phyloP scores from a whole-genome alignment of 2,888 invertebrate species.

The Tubulanus polymorphus region DNA sequence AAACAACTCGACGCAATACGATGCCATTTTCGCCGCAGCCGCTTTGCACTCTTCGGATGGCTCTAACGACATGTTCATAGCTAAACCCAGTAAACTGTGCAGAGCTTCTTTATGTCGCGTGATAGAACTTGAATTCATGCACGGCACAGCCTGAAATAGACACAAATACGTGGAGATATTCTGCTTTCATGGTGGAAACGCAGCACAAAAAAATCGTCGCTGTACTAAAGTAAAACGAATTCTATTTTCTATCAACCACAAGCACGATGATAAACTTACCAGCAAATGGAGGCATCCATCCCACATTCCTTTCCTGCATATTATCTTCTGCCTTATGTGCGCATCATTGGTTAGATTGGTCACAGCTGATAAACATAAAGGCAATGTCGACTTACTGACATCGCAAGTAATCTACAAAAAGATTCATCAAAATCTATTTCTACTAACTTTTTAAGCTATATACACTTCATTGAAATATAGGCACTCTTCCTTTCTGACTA shows the following conservation, averaged over 20 bases:
- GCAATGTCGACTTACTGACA: too few species aligned
- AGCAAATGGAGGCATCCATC: constrained; percentile 27
- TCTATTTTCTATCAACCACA: too few species aligned
- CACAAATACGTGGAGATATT: too few species aligned
- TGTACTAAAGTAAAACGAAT: too few species aligned
- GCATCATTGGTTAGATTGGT: constrained; percentile 36
- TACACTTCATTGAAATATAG: too few species aligned
- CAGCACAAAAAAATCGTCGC: too few species aligned
- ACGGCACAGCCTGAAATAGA: not conserved
- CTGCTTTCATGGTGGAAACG: too few species aligned
- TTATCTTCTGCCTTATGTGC: constrained; percentile 28
- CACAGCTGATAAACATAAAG: constrained; percentile 30
- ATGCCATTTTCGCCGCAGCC: constrained; percentile 1
- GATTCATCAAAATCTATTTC: too few species aligned
- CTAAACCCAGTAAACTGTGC: constrained; percentile 27
- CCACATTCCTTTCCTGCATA: constrained; percentile 30
- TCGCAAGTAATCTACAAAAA: too few species aligned
- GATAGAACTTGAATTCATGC: not conserved
- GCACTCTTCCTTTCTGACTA: too few species aligned
- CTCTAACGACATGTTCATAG: constrained; percentile 35
- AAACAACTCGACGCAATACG: too few species aligned
- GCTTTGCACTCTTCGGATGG: constrained; percentile 11
- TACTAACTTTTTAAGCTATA: too few species aligned
- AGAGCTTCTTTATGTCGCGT: constrained; percentile 12
- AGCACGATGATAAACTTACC: constrained; percentile 22